Evolutionary conservation across 1,140 invertebrate species (phyloP).

Genomic region (silkworm (Bombyx mori)): ASM3026992v2 NC_085125.1:11180501-11181000

Average conservation of each 20-base stretch:
- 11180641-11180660: conserved; percentile 22
- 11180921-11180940: conserved; percentile 59
- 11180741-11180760: conserved; percentile 14
- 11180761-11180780: conserved; percentile 18
- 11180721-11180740: conserved; percentile 30
- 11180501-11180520: no score
- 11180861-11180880: conserved; percentile 24
- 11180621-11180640: conserved; percentile 20
- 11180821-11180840: conserved; percentile 28
- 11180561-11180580: no score
- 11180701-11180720: conserved; percentile 34
- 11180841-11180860: conserved; percentile 25
- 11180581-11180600: no score
- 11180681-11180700: conserved; percentile 39
- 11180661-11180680: conserved; percentile 24
- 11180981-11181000: conserved; percentile 33
- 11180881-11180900: conserved; percentile 71
- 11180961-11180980: conserved; percentile 46
- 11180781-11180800: conserved; percentile 17
- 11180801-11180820: conserved; percentile 24
- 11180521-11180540: no score
- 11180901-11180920: conserved; percentile 66
- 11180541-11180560: no score
- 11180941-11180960: conserved; percentile 54
- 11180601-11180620: neutral